Base-by-base conservation (phyloP, 2,113 vertebrate genomes). In the Leptocoma aspasia region DNA sequence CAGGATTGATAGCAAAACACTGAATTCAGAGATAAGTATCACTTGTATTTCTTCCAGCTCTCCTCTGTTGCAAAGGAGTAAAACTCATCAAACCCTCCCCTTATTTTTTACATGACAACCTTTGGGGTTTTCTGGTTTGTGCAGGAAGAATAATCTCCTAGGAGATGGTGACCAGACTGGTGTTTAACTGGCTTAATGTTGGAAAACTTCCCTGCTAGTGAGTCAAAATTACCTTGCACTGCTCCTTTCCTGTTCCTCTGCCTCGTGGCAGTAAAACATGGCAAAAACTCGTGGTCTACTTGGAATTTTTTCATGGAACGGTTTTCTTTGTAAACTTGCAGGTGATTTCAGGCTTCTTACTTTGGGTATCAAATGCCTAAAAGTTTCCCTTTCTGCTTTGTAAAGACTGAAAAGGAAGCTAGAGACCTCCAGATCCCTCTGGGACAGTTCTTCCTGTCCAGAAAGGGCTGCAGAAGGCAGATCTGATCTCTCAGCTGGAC, bases 171-270 rank as follows among this genome's bases (percentile, higher is more conserved):
- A 47, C 31, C 68, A 84, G 66, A 8, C 24, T 33, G 23, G 9
- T 44, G 31, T 56, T 28, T 54, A 64, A 76, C 23, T 70, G 76
- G 42, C 20, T 90, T 81, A 63, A 84, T 18, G 4, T 5, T 53
- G 81, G 79, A 54, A 81, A 64, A 75, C 37, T 56, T 68, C 65
- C 69, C 86, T 91, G 47, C 13, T 18, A 14, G 24, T 24, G n/a
- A 82, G 69, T 57, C 73, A 71, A 72, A 87, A 87, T 30, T 45
- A 72, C 65, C 70, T 92, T 85, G 64, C 41, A 30, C 77, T 71
- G 41, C 39, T 92, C 37, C 49, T 71, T 78, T 69, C 65, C 66
- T 69, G 45, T 45, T 92, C 63, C 77, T 78, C 61, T 81, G 56
- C 68, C 84, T 60, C 57, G 7, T 26, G 35, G 54, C 70, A 76